Conservation (phyloP, 1,140 invertebrate species). For the Drosophila sp. region DNA sequence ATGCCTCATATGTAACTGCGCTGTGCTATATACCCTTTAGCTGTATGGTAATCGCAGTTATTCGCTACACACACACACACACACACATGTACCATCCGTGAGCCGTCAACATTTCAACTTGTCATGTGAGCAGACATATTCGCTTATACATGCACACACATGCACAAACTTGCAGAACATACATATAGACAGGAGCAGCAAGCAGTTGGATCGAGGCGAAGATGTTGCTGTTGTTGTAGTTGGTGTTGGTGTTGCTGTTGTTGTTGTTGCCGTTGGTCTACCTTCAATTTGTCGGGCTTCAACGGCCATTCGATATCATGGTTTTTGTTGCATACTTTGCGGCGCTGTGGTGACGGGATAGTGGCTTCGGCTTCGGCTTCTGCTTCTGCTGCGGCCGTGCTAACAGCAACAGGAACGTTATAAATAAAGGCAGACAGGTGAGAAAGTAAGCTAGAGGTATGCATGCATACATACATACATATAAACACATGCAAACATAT, state of each 20-base stretch:
- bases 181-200: background rate
- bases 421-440: background rate
- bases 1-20: too few species aligned
- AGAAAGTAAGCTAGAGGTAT: background rate
- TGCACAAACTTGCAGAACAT: conserved; percentile 29
- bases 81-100: conserved; percentile 60
- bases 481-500: background rate
- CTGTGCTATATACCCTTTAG: conserved; percentile 1
- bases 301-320: conserved; percentile 61
- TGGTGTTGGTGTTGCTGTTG: conserved; percentile 45
- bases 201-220: conserved; percentile 44
- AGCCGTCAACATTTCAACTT: conserved; percentile 82
- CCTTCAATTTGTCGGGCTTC: conserved; percentile 74
- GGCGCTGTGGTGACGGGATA: conserved; percentile 10
- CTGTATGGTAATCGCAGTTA: conserved; percentile 25
- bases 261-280: conserved; percentile 55
- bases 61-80: conserved; percentile 41
- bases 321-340: conserved; percentile 55
- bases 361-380: conserved; percentile 7
- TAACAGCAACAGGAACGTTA: conserved; percentile 7
- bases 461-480: too few species aligned
- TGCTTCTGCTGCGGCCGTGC: too few species aligned
- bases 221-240: conserved; percentile 59
- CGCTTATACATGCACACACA: conserved; percentile 24
- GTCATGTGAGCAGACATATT: conserved; percentile 67